A percentile compares a stretch with the other conserved stretches of the same genome.
These are phyloP conservation scores for Gymnocephalus cernua DNA, from an alignment of 2,113 vertebrate species.

Conservation along the genomic window DNA sequence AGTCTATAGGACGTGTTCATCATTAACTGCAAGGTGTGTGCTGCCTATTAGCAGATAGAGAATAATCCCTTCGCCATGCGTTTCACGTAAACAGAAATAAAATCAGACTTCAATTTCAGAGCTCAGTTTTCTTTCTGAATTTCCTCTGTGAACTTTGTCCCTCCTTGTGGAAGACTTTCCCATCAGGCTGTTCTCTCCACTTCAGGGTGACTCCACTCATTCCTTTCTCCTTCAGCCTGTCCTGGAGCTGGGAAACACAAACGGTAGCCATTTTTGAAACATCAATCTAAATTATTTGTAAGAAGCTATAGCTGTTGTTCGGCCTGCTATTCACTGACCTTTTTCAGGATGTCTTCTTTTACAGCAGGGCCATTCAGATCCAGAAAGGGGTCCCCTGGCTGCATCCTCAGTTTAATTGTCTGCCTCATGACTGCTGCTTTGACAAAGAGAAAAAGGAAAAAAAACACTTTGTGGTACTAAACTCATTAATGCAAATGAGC, in stretches of 20 bases:
- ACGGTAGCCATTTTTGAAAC: background rate
- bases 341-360: constrained; percentile 31
- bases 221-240: background rate
- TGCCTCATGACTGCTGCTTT: background rate
- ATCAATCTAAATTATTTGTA: background rate
- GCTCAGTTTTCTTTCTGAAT: background rate
- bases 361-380: constrained; percentile 23
- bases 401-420: constrained; percentile 25
- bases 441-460: background rate
- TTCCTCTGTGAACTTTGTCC: background rate
- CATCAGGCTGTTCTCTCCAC: constrained; percentile 38
- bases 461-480: background rate
- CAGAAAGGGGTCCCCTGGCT: constrained; percentile 5
- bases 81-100: background rate
- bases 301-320: background rate
- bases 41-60: background rate
- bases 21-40: background rate
- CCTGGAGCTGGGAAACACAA: constrained; percentile 33
- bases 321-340: background rate
- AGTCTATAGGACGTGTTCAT: background rate
- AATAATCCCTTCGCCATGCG: background rate
- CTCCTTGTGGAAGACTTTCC: constrained; percentile 45
- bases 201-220: constrained; percentile 14
- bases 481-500: background rate
- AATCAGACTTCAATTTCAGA: background rate